Evolutionary conservation across 2,113 vertebrate genomes (phyloP).

Genomic region (human (Homo sapiens)): GRCh38 chr5:129342001-129342500

Average conservation of each 20-base stretch:
- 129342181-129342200: not conserved
- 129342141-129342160: not conserved
- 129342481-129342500: no score
- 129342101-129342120: not conserved
- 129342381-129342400: no score
- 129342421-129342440: no score
- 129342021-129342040: not conserved
- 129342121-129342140: not conserved
- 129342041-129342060: not conserved
- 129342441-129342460: no score
- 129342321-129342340: not conserved
- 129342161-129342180: not conserved
- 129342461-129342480: no score
- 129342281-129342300: not conserved
- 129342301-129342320: not conserved
- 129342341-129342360: accelerated
- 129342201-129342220: not conserved
- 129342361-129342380: no score
- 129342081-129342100: not conserved
- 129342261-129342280: not conserved
- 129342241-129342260: not conserved
- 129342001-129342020: not conserved
- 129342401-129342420: no score
- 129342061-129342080: no score
- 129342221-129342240: not conserved